Percentiles rank a stretch among this genome's conserved stretches.
These are phyloP conservation scores for Brachyptera putata DNA, from an alignment of 2,888 invertebrate species.

Conservation along the genomic window DNA sequence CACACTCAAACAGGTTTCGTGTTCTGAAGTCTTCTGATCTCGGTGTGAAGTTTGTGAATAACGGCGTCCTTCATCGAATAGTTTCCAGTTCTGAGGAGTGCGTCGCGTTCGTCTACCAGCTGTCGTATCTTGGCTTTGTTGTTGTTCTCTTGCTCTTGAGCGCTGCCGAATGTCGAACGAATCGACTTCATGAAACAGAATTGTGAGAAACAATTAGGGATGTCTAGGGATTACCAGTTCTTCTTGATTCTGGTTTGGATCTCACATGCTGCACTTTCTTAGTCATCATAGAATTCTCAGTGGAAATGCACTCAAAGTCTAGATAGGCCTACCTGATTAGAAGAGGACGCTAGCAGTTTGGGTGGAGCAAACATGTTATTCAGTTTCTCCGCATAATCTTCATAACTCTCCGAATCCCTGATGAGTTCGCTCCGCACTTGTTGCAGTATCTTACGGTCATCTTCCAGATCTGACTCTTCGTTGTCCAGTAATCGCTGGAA, in stretches of 20 bases:
- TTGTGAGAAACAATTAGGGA: background rate
- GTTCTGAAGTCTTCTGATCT: constrained; percentile 43
- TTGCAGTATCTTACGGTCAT: constrained; percentile 14
- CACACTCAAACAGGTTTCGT: too few species aligned
- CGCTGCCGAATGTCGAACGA: background rate
- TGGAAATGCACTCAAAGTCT: too few species aligned
- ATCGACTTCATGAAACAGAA: background rate
- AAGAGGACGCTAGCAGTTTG: background rate
- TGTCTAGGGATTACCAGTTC: background rate
- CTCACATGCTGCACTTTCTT: too few species aligned
- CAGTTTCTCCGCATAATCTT: background rate
- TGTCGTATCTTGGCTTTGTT: background rate
- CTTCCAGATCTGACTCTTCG: constrained; percentile 9
- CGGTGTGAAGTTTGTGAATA: constrained; percentile 50
- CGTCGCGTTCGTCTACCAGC: constrained; percentile 46
- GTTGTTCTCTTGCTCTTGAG: background rate
- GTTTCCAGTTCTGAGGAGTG: constrained; percentile 48
- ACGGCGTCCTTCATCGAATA: constrained; percentile 48
- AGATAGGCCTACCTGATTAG: background rate
- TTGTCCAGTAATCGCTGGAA: constrained; percentile 20
- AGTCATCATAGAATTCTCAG: too few species aligned
- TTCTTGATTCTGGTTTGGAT: background rate
- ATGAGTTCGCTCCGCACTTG: background rate
- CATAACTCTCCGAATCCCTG: background rate
- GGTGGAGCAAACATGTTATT: background rate